A percentile compares a stretch with the other conserved stretches of the same genome.
Conservation (phyloP, 2,113 vertebrate genomes). For the Panurus biarmicus region DNA sequence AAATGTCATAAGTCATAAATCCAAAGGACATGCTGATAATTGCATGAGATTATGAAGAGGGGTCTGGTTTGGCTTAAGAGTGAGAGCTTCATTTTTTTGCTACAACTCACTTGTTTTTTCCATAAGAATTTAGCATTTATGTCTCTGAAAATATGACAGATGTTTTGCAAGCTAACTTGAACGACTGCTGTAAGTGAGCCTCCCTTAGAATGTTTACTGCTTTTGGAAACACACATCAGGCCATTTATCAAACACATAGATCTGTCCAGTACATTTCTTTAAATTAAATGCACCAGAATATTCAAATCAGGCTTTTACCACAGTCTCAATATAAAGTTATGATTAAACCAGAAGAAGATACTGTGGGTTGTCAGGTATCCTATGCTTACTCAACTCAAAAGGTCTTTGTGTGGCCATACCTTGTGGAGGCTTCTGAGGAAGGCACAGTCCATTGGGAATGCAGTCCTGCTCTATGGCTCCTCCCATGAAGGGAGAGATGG, state of each 20-base stretch:
- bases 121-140: neutral
- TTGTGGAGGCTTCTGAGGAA: neutral
- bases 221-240: neutral
- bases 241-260: neutral
- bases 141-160: neutral
- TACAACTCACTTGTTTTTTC: neutral
- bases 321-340: neutral
- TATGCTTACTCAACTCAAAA: neutral
- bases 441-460: neutral
- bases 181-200: neutral
- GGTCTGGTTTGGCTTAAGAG: neutral
- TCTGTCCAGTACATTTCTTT: neutral
- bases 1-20: conserved; percentile 44
- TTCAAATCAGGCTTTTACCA: too few relatives aligned
- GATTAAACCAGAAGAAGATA: neutral
- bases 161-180: neutral
- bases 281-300: neutral
- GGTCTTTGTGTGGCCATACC: neutral
- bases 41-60: neutral
- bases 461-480: fast-evolving
- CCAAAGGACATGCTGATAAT: conserved; percentile 3
- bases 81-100: conserved; percentile 19
- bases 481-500: neutral
- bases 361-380: neutral
- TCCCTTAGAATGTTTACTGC: neutral